These are phyloP conservation scores for Agapornis roseicollis DNA, from an alignment of 2,113 vertebrate genomes.

Conservation along the genomic window DNA sequence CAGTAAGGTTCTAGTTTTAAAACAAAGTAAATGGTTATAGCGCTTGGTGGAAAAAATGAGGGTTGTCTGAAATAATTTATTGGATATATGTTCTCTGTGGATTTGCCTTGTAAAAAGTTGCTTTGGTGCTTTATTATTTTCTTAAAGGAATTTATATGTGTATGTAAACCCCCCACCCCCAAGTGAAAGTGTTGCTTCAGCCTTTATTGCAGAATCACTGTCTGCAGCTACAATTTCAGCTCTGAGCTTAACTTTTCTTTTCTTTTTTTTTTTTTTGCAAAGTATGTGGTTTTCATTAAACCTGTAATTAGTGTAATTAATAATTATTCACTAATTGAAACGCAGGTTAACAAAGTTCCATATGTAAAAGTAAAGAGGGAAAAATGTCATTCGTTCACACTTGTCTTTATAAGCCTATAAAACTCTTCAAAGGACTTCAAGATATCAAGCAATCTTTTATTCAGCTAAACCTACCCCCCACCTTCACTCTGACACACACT, in stretches of 20 bases:
- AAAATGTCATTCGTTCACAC: conserved; percentile 78
- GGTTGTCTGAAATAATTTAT: neutral
- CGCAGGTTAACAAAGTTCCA: conserved; percentile 79
- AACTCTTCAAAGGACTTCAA: conserved; percentile 83
- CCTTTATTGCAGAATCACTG: neutral
- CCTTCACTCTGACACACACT: conserved; percentile 78
- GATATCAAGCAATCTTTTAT: conserved; percentile 86
- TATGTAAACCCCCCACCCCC: neutral
- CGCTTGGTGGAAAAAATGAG: neutral
- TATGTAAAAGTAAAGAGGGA: conserved; percentile 68
- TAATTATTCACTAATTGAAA: conserved; percentile 80
- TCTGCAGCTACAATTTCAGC: conserved; percentile 47
- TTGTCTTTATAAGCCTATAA: conserved; percentile 83
- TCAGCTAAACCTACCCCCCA: conserved; percentile 83
- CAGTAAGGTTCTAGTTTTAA: neutral
- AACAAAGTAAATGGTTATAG: neutral
- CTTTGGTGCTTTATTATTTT: neutral
- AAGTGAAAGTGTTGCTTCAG: neutral
- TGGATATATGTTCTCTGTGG: neutral
- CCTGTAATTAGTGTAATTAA: conserved; percentile 79
- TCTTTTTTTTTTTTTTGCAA: conserved; percentile 7
- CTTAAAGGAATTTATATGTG: neutral
- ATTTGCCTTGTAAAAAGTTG: neutral
- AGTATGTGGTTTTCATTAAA: conserved; percentile 67
- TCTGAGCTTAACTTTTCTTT: conserved; percentile 27